Base-by-base conservation (phyloP, 2,113 vertebrate genomes). In the Centropus bengalensis region DNA sequence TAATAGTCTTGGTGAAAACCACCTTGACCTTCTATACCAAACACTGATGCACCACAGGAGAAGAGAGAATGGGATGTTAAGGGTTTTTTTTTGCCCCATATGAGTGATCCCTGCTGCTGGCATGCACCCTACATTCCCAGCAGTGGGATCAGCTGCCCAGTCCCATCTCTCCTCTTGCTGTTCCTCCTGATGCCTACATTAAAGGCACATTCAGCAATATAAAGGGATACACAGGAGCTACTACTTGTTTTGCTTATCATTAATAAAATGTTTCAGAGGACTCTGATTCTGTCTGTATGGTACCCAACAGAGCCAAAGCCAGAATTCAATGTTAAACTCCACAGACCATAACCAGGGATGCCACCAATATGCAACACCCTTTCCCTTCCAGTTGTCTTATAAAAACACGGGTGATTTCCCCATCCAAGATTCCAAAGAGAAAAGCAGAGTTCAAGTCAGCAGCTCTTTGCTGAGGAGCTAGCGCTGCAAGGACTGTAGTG, bases 51-150 rank as follows among this genome's bases (percentile, higher is more conserved):
- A 33, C 56, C 28, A 2, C 0, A 33, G 5, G 33, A 33, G 60
- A 44, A 32, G 28, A 32, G 30, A 70, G 44, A 77, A 24, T 3
- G 4, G 44, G 81, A 24, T 3, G 4, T 4, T 3, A 24, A 36
- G 14, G 62, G 68, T 14, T 20, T 49, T 36, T 36, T 47, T 38
- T 16, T 2, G 4, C 20, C 23, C 60, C 56, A 42, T 18, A 14
- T 20, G 30, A 12, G 62, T 6, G n/a, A 22, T 6, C 7, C 33
- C 38, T 33, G 82, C 24, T 42, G 38, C 64, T 88, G 59, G 62
- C 54, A 23, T 0, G 0, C 3, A 1, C 22, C 54, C 56, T 12
- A 40, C 12, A 28, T 30, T 24, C 54, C 24, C 52, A 18, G 2
- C 36, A 21, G 8, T 5, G 38, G 59, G 44, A 68, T 59, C 40